Evolutionary conservation across 2,888 invertebrate genomes (phyloP), one percentile per base, ranked within the genome.

Genomic region (Syritta pipiens): DNA sequence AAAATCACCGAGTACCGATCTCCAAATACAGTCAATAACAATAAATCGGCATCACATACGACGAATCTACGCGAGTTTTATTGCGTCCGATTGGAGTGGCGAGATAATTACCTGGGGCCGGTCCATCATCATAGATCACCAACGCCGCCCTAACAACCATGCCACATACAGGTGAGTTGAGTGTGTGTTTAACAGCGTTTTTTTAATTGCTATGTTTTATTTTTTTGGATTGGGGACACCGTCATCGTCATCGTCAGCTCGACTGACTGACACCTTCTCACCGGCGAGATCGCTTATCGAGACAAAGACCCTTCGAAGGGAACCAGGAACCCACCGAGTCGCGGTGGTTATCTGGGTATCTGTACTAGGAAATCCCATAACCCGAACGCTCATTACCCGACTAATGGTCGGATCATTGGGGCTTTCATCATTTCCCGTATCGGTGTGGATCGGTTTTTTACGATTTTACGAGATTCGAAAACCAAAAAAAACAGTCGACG

Each of bases 131-230:
- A 68, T 76, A 76, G 76, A 71, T 76, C 77, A 79, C 42, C 72
- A 44, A 22, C 14, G 79, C 74, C 79, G 74, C 74, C 79, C 79
- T 72, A 57, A 68, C 40, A 79, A 74, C 60, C 68, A 79, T 79
- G 79, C 79, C 79, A 68, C 79, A 79, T 74, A 79, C 79, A 79
- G 79, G 79, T 79, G 79, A 79, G 79, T 79, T n/a, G 62, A 67
- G 65, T 72, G 72, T 55, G 72, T 72, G 48, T 37, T 79, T 79
- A 79, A 79, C 55, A 62, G 67, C 53, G 37, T 49, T 74, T n/a
- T n/a, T n/a, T 79, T 79, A 79, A 79, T 79, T 79, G 72, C 42
- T 57, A 57, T 79, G 72, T 79, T 79, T 74, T 79, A 42, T 77
- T 71, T 77, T 65, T 65, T 60, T 60, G 59, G 67, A 60, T 42